Evolutionary conservation across 2,113 vertebrate species (phyloP).

Genomic region (Menidia beryllina): DNA sequence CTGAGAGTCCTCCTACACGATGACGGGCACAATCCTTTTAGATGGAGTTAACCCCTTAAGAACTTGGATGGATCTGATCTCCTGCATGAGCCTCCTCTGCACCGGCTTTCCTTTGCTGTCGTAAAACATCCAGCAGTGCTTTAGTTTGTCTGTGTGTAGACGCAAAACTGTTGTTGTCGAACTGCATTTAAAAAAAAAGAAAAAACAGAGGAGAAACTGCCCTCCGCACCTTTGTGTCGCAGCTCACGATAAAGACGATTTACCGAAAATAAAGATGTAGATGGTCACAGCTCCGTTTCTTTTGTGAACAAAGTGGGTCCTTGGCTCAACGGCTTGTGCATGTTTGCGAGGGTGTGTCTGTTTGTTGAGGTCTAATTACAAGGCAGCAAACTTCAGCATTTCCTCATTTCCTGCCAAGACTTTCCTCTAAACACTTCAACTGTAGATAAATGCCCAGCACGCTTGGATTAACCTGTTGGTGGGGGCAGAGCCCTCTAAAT

Average conservation of each 20-base stretch:
- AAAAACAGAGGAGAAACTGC: background rate
- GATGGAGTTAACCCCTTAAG: slow-evolving; percentile 39
- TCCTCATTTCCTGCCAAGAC: slow-evolving; percentile 51
- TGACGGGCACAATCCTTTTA: slow-evolving; percentile 32
- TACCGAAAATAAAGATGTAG: slow-evolving; percentile 36
- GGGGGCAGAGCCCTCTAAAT: background rate
- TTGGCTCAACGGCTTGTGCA: slow-evolving; percentile 26
- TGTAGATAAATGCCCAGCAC: background rate
- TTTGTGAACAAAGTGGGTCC: slow-evolving; percentile 1
- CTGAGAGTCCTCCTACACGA: slow-evolving; percentile 33
- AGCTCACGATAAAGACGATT: slow-evolving; percentile 17
- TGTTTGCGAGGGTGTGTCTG: slow-evolving; percentile 50
- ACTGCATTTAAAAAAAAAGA: too few species aligned
- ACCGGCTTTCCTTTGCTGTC: slow-evolving; percentile 50
- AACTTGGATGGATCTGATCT: slow-evolving; percentile 40
- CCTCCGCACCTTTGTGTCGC: slow-evolving; percentile 17
- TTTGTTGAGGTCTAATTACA: slow-evolving; percentile 70
- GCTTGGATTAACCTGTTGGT: background rate
- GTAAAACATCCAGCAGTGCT: slow-evolving; percentile 38
- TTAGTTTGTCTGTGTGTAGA: slow-evolving; percentile 28
- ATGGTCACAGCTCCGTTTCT: background rate
- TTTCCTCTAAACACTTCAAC: slow-evolving; percentile 21
- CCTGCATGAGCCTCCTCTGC: slow-evolving; percentile 56
- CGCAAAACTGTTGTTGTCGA: slow-evolving; percentile 8
- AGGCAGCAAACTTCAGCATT: slow-evolving; percentile 53